Base-by-base conservation (phyloP, 2,113 vertebrate genomes). In the Chauna torquata region DNA sequence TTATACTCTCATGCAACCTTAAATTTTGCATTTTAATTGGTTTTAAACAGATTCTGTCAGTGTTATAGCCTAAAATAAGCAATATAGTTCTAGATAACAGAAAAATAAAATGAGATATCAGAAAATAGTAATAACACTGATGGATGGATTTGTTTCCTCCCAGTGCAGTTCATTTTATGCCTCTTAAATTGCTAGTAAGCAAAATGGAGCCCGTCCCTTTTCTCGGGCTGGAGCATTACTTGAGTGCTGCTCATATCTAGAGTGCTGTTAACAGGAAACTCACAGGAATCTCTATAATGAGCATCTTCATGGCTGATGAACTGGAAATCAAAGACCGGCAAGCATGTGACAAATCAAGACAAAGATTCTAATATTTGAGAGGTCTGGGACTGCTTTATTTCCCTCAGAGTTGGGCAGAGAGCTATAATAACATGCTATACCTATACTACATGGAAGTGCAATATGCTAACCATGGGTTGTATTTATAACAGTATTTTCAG, bases 11-110 rank as follows among this genome's bases (percentile, higher is more conserved):
- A 59, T 71, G 82, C 24, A 96, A 92, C 57, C 68, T 93, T 90
- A 95, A 93, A 88, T 95, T 95, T 95, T 96, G 90, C 94, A 96
- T 97, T 97, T 97, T 97, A 97, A 96, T 95, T 96, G 95, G 95
- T 81, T 96, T 95, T 83, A 94, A 96, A 91, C 80, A 84, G 91
- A 95, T 82, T 57, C 61, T 86, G 62, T 47, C 81, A 94, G 42
- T 76, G 45, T 88, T 96, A 92, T 32, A 82, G 61, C 44, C 68
- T 86, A 88, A 96, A 95, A 95, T 95, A 92, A 30, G 54, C 88
- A 91, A 74, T 76, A 86, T 28, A 69, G 12, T 76, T 83, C 75
- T 74, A 86, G 69, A 88, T 70, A 95, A 96, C 66, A 89, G 94
- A 88, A 87, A 92, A 97, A 96, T 68, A 95, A 96, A 95, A 58